phyloP scores from a whole-genome alignment of 2,797 vertebrate species.

The Periparus ater region DNA sequence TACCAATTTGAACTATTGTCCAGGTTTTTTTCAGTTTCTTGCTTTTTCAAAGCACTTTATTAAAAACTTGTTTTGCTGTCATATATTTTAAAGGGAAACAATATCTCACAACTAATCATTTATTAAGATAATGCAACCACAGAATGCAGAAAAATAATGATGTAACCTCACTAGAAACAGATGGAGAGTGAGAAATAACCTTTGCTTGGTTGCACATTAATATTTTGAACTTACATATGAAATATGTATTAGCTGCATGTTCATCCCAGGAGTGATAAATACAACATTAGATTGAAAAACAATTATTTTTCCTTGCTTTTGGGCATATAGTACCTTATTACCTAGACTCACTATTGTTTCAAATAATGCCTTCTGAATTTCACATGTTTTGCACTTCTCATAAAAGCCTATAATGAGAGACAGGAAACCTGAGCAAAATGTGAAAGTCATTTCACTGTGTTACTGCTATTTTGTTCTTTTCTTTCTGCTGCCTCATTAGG shows the following conservation, averaged over 20 bases:
- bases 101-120: conserved; percentile 67
- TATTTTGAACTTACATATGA: conserved; percentile 64
- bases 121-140: conserved; percentile 60
- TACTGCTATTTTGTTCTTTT: neutral
- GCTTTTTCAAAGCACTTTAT: conserved; percentile 76
- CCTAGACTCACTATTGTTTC: conserved; percentile 31
- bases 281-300: conserved; percentile 38
- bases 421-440: conserved; percentile 5
- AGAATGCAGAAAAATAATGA: conserved; percentile 42
- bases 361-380: conserved; percentile 31
- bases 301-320: conserved; percentile 60
- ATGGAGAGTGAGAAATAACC: conserved; percentile 43
- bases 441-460: neutral
- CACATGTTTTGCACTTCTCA: neutral
- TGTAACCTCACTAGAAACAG: conserved; percentile 22
- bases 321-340: conserved; percentile 26
- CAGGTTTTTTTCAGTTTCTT: conserved; percentile 63
- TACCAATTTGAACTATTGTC: conserved; percentile 73
- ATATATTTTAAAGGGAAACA: conserved; percentile 70
- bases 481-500: neutral
- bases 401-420: conserved; percentile 8
- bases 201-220: conserved; percentile 22
- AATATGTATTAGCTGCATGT: conserved; percentile 34
- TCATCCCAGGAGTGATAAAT: conserved; percentile 46
- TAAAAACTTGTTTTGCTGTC: conserved; percentile 73